Base-by-base conservation (phyloP, 2,888 invertebrate species). In the Megastigmus dorsalis region DNA sequence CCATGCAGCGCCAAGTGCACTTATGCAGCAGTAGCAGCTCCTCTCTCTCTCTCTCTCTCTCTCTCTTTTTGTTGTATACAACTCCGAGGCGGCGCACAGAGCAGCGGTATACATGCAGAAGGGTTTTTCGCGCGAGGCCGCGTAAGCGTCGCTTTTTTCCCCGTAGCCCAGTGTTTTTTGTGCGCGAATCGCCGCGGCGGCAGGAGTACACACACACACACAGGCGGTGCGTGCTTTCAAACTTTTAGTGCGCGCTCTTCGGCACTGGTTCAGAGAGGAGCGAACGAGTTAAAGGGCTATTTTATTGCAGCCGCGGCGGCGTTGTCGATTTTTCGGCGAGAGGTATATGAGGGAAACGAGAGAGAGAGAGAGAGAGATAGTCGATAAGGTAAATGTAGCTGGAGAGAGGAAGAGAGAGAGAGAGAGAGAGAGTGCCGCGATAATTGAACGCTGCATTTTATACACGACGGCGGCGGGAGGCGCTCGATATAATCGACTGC, bases 241-340 rank as follows among this genome's bases (percentile, higher is more conserved):
- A 66, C 66, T 66, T 66, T 66, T 66, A 66, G 54, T n/a, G 6
- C 38, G 20, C 20, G 4, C 50, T 5, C 15, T 9, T 62, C 33
- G 52, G n/a, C n/a, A n/a, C 38, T 10, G n/a, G 33, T 13, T n/a
- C n/a, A n/a, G 48, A n/a, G 36, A 33, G 65, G n/a, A n/a, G n/a
- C n/a, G n/a, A n/a, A n/a, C n/a, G n/a, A n/a, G 66, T 43, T 66
- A 45, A 66, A 66, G 66, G 66, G 66, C 55, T 55, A 33, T 66
- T 66, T 66, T 55, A 66, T 66, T 9, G 55, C 66, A 7, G 23
- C 36, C 33, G n/a, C 30, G 38, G 50, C 23, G 20, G n/a, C n/a
- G n/a, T n/a, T n/a, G n/a, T n/a, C n/a, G n/a, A n/a, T n/a, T n/a
- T n/a, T n/a, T 63, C 60, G 3, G 54, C 54, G 10, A 9, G 10